phyloP scores from a whole-genome alignment of 1,140 invertebrate genomes.

The Cheumatopsyche charites region DNA sequence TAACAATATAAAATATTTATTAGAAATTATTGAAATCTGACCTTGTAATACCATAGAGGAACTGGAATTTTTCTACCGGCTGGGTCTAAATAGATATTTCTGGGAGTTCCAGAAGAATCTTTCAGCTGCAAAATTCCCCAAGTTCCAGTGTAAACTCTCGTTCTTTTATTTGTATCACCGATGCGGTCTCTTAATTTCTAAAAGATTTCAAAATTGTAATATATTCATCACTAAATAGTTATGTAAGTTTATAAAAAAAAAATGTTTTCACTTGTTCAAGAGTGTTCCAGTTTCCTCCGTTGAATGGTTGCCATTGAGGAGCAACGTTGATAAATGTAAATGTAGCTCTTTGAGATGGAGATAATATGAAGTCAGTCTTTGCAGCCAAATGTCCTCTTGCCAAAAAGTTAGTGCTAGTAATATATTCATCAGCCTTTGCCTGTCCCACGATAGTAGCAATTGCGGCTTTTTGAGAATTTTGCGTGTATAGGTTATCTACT shows the following conservation, averaged over 20 bases:
- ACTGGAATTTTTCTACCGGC: conserved; percentile 54
- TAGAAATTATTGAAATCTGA: conserved; percentile 41
- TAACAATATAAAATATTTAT: conserved; percentile 16
- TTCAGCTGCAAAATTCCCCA: conserved; percentile 55
- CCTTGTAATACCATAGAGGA: conserved; percentile 58
- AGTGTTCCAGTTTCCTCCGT: conserved; percentile 68
- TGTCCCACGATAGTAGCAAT: conserved; percentile 52
- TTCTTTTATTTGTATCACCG: conserved; percentile 52
- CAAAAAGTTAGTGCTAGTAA: conserved; percentile 56
- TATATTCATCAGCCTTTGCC: conserved; percentile 52
- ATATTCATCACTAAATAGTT: neutral
- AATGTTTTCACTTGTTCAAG: conserved; percentile 54
- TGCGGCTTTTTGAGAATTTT: conserved; percentile 42
- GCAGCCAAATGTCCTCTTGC: conserved; percentile 72
- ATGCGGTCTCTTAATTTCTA: conserved; percentile 56
- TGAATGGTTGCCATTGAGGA: conserved; percentile 71
- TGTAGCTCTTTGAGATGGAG: conserved; percentile 66
- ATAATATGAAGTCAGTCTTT: conserved; percentile 70
- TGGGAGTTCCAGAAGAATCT: conserved; percentile 49
- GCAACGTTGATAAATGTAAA: conserved; percentile 71
- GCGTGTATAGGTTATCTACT: conserved; percentile 36
- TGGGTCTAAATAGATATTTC: conserved; percentile 52
- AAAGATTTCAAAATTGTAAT: neutral
- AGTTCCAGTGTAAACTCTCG: conserved; percentile 56
- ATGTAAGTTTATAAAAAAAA: no score